phyloP scores from a whole-genome alignment of 2,888 invertebrate genomes.

The Ophioninae sp. region DNA sequence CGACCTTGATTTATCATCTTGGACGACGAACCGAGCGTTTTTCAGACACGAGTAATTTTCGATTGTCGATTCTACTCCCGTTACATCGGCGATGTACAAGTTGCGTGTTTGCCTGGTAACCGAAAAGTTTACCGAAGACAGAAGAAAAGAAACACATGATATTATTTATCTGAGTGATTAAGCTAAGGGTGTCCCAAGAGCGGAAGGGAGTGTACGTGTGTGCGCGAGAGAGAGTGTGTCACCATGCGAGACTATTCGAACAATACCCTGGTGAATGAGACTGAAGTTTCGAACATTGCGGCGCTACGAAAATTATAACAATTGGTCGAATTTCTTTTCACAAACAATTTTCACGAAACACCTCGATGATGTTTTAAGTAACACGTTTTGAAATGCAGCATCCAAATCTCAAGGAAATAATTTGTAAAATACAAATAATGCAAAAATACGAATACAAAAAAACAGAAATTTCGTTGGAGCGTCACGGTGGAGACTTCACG shows the following conservation, averaged over 20 bases:
- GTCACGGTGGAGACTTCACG: too few species aligned
- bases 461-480: too few species aligned
- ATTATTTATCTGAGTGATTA: slow-evolving; percentile 59
- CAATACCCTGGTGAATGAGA: slow-evolving; percentile 25
- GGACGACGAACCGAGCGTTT: neutral
- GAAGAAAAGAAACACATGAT: slow-evolving; percentile 43
- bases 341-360: too few species aligned
- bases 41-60: neutral
- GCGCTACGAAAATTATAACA: too few species aligned
- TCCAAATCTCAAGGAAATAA: too few species aligned
- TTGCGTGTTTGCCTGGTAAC: slow-evolving; percentile 9
- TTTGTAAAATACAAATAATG: too few species aligned
- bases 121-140: neutral
- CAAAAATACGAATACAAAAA: too few species aligned
- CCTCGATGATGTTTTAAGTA: too few species aligned
- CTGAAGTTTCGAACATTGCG: too few species aligned
- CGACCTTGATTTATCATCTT: slow-evolving; percentile 9
- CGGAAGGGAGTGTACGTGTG: neutral
- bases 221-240: neutral
- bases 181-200: slow-evolving; percentile 19
- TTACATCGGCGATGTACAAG: slow-evolving; percentile 3
- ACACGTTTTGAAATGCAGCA: too few species aligned
- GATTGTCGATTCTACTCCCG: neutral
- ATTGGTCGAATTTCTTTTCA: too few species aligned
- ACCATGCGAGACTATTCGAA: slow-evolving; percentile 14